These are phyloP conservation scores for Rhopalosiphum maidis DNA, from an alignment of 1,140 invertebrate genomes.

Conservation along the genomic window DNA sequence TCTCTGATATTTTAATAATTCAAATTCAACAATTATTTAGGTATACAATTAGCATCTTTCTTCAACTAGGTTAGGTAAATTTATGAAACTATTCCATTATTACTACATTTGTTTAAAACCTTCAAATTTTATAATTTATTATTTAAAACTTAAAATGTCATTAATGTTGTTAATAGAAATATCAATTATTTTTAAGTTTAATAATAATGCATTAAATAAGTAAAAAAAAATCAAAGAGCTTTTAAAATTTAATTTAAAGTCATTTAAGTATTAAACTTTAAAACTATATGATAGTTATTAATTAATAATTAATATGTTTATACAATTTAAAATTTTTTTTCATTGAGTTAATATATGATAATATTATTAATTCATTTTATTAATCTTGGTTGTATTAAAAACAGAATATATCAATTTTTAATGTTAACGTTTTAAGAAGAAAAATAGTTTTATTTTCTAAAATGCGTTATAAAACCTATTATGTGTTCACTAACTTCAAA, in stretches of 20 bases:
- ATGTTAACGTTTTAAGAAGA: background rate
- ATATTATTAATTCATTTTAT: background rate
- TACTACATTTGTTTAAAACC: background rate
- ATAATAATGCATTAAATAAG: background rate
- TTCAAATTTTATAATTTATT: conserved; percentile 5
- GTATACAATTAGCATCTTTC: background rate
- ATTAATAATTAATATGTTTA: background rate
- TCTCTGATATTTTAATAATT: background rate
- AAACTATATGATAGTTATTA: conserved; percentile 26
- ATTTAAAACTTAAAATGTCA: background rate
- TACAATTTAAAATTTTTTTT: background rate
- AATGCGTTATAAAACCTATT: background rate
- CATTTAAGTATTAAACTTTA: background rate
- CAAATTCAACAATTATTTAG: background rate
- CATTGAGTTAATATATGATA: background rate
- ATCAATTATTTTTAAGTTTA: background rate
- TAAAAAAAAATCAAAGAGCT: conserved; percentile 14
- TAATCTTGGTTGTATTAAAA: background rate
- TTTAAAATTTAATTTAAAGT: background rate
- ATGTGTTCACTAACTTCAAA: conserved; percentile 16
- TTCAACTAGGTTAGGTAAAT: background rate
- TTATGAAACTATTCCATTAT: background rate
- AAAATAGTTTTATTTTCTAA: background rate
- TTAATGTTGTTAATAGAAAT: background rate
- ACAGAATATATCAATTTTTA: background rate